These are phyloP conservation scores for Bungarus multicinctus DNA, from an alignment of 2,113 vertebrate species.

Conservation along the genomic window DNA sequence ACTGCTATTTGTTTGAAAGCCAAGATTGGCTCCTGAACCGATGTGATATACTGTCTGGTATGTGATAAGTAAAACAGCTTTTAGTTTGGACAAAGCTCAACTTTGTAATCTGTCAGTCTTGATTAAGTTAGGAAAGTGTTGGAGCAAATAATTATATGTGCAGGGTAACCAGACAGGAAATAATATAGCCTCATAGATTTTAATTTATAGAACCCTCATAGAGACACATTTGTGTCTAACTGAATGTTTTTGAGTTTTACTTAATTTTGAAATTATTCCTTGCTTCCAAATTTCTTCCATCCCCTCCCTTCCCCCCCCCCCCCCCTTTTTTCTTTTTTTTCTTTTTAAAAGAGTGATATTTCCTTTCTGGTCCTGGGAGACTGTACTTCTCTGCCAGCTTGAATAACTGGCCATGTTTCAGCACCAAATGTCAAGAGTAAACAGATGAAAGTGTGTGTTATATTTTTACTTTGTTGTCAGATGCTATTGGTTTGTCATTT, in stretches of 20 bases:
- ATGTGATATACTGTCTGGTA: not conserved
- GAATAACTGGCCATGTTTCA: not conserved
- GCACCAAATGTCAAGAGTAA: constrained; percentile 20
- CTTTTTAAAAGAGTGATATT: not conserved
- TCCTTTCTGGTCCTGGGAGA: constrained; percentile 15
- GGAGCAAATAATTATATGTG: not conserved
- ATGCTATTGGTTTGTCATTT: constrained; percentile 25
- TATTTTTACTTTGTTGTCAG: constrained; percentile 34
- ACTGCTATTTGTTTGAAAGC: not conserved
- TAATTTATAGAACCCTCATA: not conserved
- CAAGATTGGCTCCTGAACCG: not conserved
- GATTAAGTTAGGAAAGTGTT: too few relatives aligned
- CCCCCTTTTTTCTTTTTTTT: not conserved
- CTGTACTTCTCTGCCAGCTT: not conserved
- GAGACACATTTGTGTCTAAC: not conserved
- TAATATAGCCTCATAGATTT: not conserved
- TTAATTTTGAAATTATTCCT: not conserved
- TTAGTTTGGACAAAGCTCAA: not conserved
- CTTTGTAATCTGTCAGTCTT: not conserved
- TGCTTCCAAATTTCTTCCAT: not conserved
- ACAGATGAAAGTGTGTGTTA: constrained; percentile 9
- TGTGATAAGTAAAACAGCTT: not conserved
- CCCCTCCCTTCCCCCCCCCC: too few relatives aligned
- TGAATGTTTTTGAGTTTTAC: not conserved
- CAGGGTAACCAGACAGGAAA: not conserved